Conservation (phyloP, 2,113 vertebrate species). For the Myotis lucifugus region DNA sequence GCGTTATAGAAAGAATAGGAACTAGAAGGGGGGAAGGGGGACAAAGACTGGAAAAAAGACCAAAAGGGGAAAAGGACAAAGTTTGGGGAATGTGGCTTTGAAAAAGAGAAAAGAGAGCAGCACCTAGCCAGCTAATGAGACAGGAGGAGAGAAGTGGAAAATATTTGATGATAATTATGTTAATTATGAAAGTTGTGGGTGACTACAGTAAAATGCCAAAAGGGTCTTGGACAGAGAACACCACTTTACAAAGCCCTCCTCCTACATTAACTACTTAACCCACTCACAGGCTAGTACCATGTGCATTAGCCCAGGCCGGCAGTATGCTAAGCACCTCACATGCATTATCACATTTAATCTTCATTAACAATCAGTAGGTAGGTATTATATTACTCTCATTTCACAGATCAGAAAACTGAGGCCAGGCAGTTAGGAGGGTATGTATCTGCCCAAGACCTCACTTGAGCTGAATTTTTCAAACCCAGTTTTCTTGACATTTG, state of each 20-base stretch:
- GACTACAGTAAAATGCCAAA: not conserved
- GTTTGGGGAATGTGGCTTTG: not conserved
- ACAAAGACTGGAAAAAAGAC: not conserved
- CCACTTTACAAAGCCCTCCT: not conserved
- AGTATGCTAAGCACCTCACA: not conserved
- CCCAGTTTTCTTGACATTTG: not conserved
- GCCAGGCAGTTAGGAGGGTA: not conserved
- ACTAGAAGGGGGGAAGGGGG: not conserved
- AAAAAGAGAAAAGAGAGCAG: not conserved
- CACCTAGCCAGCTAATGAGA: not conserved
- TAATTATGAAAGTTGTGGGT: not conserved
- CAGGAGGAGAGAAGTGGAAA: not conserved
- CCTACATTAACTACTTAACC: not conserved
- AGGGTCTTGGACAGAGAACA: not conserved
- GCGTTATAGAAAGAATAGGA: not conserved
- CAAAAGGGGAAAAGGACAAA: not conserved
- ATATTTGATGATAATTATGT: not conserved
- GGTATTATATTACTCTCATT: not conserved
- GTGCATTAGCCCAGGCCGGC: not conserved
- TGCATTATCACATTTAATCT: not conserved
- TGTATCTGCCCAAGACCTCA: not conserved
- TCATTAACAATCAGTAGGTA: not conserved
- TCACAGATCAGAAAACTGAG: slow-evolving; percentile 2
- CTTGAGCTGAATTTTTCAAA: not conserved
- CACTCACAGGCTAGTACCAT: not conserved